These are phyloP conservation scores for Merodon equestris DNA, from an alignment of 2,888 invertebrate genomes.

Conservation along the genomic window DNA sequence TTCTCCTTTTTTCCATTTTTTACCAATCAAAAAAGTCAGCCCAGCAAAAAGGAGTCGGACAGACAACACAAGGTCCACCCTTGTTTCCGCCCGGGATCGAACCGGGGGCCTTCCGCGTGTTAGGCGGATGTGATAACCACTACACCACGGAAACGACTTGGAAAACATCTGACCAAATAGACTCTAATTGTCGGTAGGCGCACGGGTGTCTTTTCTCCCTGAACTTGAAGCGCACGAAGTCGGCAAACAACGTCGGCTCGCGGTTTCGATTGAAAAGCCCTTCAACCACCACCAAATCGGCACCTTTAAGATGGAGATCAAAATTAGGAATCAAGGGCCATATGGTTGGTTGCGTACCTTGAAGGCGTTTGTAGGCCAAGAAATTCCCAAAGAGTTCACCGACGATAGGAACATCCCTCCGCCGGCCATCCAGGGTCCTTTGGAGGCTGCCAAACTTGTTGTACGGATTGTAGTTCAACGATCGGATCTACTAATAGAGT, in stretches of 20 bases:
- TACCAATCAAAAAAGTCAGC: too few species aligned
- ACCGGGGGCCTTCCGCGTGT: constrained; percentile 80
- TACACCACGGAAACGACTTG: constrained; percentile 78
- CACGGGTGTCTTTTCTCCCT: constrained; percentile 7
- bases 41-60: too few species aligned
- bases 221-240: constrained; percentile 46
- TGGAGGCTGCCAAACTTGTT: not conserved
- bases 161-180: too few species aligned
- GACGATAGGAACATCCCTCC: constrained; percentile 1
- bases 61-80: too few species aligned
- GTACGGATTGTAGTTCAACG: constrained; percentile 1
- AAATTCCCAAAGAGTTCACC: constrained; percentile 52
- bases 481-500: constrained; percentile 32
- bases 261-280: constrained; percentile 49
- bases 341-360: too few species aligned
- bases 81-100: constrained; percentile 79
- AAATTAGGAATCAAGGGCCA: too few species aligned
- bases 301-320: constrained; percentile 4
- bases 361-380: constrained; percentile 22
- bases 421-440: not conserved
- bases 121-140: constrained; percentile 80
- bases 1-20: constrained; percentile 13
- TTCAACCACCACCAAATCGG: constrained; percentile 13
- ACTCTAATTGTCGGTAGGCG: too few species aligned
- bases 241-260: constrained; percentile 40